Evolutionary conservation across 2,888 invertebrate species (phyloP).

Genomic region (Drepanosiphum platanoidis): DNA sequence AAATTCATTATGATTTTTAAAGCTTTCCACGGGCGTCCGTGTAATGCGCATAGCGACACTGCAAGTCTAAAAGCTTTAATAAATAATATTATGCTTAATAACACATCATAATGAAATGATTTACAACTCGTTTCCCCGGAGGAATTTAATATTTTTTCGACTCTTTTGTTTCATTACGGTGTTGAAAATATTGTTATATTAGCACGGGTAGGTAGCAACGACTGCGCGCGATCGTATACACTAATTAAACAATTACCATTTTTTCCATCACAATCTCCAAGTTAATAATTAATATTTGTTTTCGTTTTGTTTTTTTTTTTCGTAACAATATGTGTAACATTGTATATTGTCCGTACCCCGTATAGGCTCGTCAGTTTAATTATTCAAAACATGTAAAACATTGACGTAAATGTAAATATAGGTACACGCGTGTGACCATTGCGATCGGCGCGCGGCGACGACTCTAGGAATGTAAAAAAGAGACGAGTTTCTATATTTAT

Average conservation of each 20-base stretch:
- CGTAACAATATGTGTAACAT: too few species aligned
- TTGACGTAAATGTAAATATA: too few species aligned
- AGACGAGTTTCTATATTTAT: too few species aligned
- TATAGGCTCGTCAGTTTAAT: too few species aligned
- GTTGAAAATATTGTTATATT: neutral
- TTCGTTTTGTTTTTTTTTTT: too few species aligned
- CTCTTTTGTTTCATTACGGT: constrained; percentile 9
- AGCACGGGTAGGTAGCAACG: too few species aligned
- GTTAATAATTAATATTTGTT: neutral
- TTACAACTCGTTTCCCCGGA: constrained; percentile 10
- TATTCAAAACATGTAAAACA: too few species aligned
- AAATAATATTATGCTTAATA: constrained; percentile 21
- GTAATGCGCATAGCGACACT: too few species aligned
- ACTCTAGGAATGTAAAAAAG: too few species aligned
- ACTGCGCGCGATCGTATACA: neutral
- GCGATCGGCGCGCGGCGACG: too few species aligned
- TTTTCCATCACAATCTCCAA: neutral
- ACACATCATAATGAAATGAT: constrained; percentile 16
- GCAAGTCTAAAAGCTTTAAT: constrained; percentile 37
- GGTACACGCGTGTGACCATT: too few species aligned
- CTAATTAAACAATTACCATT: neutral
- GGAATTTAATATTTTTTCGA: constrained; percentile 8
- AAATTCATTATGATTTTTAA: constrained; percentile 29
- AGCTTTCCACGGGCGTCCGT: neutral
- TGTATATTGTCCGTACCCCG: too few species aligned